Percentiles rank a stretch among this genome's conserved stretches.
Evolutionary conservation across 2,888 invertebrate genomes (phyloP).

Genomic region (Phrixothrix hirtus): DNA sequence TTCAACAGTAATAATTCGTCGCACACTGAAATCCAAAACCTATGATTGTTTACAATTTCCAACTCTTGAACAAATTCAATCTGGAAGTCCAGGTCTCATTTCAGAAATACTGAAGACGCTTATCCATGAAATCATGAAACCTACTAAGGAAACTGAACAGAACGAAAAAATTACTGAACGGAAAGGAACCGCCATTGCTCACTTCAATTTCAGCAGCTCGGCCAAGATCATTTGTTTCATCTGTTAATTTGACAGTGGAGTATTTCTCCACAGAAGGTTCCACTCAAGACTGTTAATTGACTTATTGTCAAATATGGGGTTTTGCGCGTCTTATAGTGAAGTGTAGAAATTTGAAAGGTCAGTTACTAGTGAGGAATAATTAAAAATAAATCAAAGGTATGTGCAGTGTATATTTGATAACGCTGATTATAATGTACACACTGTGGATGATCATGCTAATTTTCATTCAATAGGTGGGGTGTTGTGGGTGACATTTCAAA

Average conservation of each 20-base stretch:
- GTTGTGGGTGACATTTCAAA: no score
- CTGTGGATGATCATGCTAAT: no score
- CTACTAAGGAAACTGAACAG: not conserved
- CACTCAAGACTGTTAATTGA: not conserved
- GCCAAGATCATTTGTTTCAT: slow-evolving; percentile 2
- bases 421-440: slow-evolving; percentile 2
- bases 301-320: not conserved
- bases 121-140: not conserved
- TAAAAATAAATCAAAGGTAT: not conserved
- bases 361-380: not conserved
- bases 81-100: not conserved
- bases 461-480: no score
- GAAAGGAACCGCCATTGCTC: no score
- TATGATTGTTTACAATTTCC: not conserved
- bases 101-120: not conserved
- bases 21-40: not conserved
- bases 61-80: not conserved
- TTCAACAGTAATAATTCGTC: not conserved
- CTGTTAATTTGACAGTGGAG: no score
- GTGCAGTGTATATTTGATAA: slow-evolving; percentile 1
- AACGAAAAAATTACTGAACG: no score
- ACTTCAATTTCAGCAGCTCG: no score
- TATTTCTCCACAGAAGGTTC: not conserved
- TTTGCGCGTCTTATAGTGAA: slow-evolving; percentile 2
- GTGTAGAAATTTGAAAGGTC: slow-evolving; percentile 1